phyloP scores from a whole-genome alignment of 2,113 vertebrate genomes.

The Antigone vipio region DNA sequence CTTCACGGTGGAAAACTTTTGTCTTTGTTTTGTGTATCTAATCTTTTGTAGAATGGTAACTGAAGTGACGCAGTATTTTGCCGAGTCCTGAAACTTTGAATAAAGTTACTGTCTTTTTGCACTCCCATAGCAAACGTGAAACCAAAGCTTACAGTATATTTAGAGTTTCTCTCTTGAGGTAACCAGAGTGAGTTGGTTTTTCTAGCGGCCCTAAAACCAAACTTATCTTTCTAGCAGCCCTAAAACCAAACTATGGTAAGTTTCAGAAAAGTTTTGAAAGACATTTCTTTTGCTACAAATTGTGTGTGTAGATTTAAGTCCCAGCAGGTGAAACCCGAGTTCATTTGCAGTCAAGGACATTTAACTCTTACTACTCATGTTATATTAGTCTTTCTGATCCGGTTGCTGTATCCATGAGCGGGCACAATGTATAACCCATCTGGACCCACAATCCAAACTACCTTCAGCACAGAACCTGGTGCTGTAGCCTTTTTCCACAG shows the following conservation, averaged over 20 bases:
- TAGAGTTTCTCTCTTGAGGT: neutral
- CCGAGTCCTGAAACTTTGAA: neutral
- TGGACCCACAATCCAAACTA: neutral
- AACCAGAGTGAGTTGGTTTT: neutral
- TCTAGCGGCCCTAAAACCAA: neutral
- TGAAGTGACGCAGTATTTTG: neutral
- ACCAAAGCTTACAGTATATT: neutral
- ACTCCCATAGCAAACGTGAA: neutral
- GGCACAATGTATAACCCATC: neutral
- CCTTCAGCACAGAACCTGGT: neutral
- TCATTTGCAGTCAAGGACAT: neutral
- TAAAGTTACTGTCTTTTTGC: neutral
- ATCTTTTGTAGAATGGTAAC: neutral
- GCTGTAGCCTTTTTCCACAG: neutral
- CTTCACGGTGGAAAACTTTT: neutral
- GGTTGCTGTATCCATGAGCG: neutral
- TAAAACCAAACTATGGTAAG: neutral
- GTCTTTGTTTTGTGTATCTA: slow-evolving; percentile 11
- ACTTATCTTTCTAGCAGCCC: neutral
- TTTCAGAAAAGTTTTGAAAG: neutral
- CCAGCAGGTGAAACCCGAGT: neutral
- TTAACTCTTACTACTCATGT: neutral
- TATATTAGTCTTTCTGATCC: neutral
- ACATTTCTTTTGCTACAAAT: neutral
- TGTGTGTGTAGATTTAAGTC: neutral